These are phyloP conservation scores for Colaptes auratus DNA, from an alignment of 2,113 vertebrate genomes.

Conservation along the genomic window DNA sequence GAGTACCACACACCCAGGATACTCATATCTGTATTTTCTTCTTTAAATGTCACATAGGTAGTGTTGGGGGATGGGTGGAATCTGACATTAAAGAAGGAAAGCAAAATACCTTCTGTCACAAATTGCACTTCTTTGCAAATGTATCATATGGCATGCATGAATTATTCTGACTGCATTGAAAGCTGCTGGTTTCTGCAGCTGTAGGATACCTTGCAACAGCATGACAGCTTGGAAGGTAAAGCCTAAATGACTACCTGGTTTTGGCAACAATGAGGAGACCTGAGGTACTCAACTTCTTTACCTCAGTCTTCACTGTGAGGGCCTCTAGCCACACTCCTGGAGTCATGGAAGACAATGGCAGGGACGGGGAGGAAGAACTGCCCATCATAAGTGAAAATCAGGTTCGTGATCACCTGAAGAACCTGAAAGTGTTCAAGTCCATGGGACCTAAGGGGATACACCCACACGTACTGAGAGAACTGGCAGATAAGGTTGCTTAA, in stretches of 20 bases:
- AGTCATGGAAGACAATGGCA: too few relatives aligned
- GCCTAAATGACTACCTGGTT: conserved; percentile 1
- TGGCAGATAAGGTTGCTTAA: too few relatives aligned
- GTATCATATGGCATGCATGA: not conserved
- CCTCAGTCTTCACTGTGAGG: too few relatives aligned
- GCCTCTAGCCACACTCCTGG: too few relatives aligned
- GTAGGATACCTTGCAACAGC: not conserved
- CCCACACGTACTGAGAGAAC: too few relatives aligned
- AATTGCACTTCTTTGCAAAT: not conserved
- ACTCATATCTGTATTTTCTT: not conserved
- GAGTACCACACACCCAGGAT: not conserved
- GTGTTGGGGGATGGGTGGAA: not conserved
- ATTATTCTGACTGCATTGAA: conserved; percentile 35
- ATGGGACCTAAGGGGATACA: too few relatives aligned
- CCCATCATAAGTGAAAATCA: too few relatives aligned
- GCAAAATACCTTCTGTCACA: not conserved
- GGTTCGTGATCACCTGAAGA: too few relatives aligned
- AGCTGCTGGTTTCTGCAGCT: not conserved
- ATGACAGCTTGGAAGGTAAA: not conserved
- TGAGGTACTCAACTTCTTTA: not conserved
- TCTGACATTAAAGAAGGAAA: not conserved
- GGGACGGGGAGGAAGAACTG: too few relatives aligned
- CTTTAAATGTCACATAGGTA: not conserved
- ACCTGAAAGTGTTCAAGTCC: too few relatives aligned
- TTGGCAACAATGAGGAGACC: not conserved